These are phyloP conservation scores for Antheraea pernyi DNA, from an alignment of 1,140 invertebrate species.

Conservation along the genomic window DNA sequence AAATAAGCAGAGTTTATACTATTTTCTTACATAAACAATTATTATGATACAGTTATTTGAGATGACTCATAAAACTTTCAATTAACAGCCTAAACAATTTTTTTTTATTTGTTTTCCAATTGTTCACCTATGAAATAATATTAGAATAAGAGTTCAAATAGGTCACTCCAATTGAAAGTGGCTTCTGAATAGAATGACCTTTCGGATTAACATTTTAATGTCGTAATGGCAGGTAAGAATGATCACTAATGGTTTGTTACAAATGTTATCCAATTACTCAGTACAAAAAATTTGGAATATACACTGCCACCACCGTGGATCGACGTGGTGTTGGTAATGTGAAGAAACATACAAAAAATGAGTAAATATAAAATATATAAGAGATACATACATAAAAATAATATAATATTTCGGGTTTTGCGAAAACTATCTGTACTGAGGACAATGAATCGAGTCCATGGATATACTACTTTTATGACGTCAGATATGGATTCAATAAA, in stretches of 20 bases:
- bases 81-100: no score
- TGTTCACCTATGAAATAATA: no score
- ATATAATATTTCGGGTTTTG: not conserved
- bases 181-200: constrained; percentile 9
- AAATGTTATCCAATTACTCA: constrained; percentile 31
- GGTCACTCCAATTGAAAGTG: not conserved
- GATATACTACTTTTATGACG: not conserved
- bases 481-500: not conserved
- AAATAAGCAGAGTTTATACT: no score
- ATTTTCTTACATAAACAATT: no score
- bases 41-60: no score
- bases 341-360: constrained; percentile 33
- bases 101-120: no score
- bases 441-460: not conserved
- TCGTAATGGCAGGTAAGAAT: constrained; percentile 3
- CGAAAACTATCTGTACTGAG: not conserved
- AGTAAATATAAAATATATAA: constrained; percentile 39
- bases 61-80: no score
- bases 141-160: no score
- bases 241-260: constrained; percentile 37
- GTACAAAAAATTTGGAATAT: constrained; percentile 57
- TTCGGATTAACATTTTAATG: not conserved
- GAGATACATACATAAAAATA: constrained; percentile 21
- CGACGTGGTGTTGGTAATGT: constrained; percentile 39
- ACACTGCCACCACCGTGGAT: constrained; percentile 51